Percentiles rank a stretch among this genome's conserved stretches.
Conservation (phyloP, 64 coral and sea anemone species). For the Montipora cactus region DNA sequence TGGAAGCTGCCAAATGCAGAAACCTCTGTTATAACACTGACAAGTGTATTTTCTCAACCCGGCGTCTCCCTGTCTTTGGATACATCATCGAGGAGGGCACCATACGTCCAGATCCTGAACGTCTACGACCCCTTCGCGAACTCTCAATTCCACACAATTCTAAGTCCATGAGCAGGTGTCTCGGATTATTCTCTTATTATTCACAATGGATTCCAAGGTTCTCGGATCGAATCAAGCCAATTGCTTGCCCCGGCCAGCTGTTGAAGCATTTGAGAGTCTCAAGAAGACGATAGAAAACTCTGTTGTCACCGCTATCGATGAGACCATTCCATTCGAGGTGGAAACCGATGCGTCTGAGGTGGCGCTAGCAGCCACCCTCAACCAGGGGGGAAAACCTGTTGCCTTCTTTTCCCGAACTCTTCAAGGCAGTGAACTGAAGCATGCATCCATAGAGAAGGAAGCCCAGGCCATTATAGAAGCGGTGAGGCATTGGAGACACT, state of each 20-base stretch:
- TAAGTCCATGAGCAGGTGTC: constrained; percentile 51
- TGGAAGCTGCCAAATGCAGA: constrained; percentile 54
- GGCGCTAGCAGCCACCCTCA: constrained; percentile 75
- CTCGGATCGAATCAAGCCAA: constrained; percentile 56
- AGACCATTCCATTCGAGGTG: constrained; percentile 73
- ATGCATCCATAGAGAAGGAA: constrained; percentile 61
- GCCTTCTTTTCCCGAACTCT: constrained; percentile 69
- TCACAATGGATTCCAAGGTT: constrained; percentile 60
- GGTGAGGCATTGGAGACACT: constrained; percentile 68
- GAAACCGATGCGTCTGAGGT: constrained; percentile 76
- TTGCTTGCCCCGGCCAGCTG: constrained; percentile 13
- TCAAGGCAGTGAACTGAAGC: constrained; percentile 68
- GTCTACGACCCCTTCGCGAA: constrained; percentile 57
- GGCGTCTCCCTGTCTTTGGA: constrained; percentile 67
- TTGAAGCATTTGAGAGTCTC: constrained; percentile 50
- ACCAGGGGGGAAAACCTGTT: constrained; percentile 68
- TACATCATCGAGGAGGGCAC: constrained; percentile 65
- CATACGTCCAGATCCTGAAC: constrained; percentile 76
- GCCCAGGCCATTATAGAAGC: constrained; percentile 79
- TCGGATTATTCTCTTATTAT: constrained; percentile 70
- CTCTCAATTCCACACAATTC: constrained; percentile 57
- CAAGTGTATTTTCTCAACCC: constrained; percentile 85
- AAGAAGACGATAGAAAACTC: constrained; percentile 72
- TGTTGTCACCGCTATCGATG: constrained; percentile 68
- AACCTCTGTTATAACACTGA: constrained; percentile 28